Percentiles rank a stretch among this genome's conserved stretches.
phyloP scores from a whole-genome alignment of 2,888 invertebrate species.

The Resseliella maxima region DNA sequence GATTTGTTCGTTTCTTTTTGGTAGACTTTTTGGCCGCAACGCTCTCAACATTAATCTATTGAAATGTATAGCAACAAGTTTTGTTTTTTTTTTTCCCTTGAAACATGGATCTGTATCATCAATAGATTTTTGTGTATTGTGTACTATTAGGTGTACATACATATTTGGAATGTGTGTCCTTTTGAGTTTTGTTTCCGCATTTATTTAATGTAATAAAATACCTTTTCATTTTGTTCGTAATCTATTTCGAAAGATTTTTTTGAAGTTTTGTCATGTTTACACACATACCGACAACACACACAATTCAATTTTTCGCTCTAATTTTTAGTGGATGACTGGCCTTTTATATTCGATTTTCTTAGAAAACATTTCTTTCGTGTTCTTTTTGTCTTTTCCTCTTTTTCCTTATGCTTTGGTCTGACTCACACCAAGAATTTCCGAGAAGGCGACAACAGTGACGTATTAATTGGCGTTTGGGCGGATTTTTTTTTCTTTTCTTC shows the following conservation, averaged over 20 bases:
- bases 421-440: background rate
- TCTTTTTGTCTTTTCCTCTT: too few species aligned
- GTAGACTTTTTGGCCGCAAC: background rate
- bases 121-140: background rate
- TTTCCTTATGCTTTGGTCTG: background rate
- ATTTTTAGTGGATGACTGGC: background rate
- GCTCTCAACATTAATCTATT: background rate
- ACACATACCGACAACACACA: background rate
- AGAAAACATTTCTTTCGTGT: too few species aligned
- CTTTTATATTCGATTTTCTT: background rate
- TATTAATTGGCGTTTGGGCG: background rate
- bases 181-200: background rate
- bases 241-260: background rate
- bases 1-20: background rate
- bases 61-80: background rate
- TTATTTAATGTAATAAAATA: background rate
- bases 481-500: background rate
- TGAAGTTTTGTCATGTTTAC: background rate
- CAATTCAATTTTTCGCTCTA: background rate
- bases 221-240: background rate
- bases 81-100: background rate
- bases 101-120: background rate
- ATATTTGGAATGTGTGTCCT: background rate
- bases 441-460: background rate
- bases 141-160: background rate